phyloP scores from a whole-genome alignment of 23 tunicate species.

The Botrylloides violaceus region DNA sequence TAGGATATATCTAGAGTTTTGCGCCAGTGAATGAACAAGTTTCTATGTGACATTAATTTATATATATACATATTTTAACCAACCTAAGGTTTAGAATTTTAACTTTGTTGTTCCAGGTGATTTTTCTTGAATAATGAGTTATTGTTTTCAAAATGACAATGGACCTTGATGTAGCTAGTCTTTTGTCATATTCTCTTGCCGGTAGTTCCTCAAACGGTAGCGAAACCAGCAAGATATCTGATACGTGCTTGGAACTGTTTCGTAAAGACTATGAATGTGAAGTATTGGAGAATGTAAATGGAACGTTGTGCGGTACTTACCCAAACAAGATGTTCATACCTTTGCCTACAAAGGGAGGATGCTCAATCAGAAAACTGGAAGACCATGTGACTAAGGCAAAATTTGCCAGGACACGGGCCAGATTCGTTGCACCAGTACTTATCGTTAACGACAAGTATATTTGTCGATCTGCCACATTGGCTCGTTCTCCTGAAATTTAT shows the following conservation, averaged over 20 bases:
- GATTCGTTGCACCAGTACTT: slow-evolving; percentile 83
- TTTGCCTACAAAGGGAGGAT: background rate
- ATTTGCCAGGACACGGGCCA: slow-evolving; percentile 76
- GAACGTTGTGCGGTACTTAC: slow-evolving; percentile 63
- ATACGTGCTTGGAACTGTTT: slow-evolving; percentile 44
- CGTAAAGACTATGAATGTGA: slow-evolving; percentile 61
- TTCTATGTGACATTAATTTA: no score
- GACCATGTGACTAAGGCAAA: slow-evolving; percentile 44
- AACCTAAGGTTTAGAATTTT: no score
- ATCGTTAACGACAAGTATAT: slow-evolving; percentile 54
- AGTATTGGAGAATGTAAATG: slow-evolving; percentile 47
- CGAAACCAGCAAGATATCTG: slow-evolving; percentile 4
- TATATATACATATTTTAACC: no score
- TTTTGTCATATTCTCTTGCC: background rate
- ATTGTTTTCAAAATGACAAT: background rate
- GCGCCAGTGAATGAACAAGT: no score
- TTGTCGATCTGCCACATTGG: slow-evolving; percentile 85
- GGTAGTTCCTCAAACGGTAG: background rate
- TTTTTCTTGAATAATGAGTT: no score
- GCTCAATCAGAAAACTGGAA: slow-evolving; percentile 8
- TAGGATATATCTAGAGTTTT: no score
- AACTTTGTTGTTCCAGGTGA: no score
- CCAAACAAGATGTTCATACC: slow-evolving; percentile 68
- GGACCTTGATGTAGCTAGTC: background rate
- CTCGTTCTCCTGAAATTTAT: slow-evolving; percentile 84